Percentiles rank a stretch among this genome's conserved stretches.
phyloP scores from a whole-genome alignment of 2,797 vertebrate genomes.

The Hoplostethus mediterraneus region DNA sequence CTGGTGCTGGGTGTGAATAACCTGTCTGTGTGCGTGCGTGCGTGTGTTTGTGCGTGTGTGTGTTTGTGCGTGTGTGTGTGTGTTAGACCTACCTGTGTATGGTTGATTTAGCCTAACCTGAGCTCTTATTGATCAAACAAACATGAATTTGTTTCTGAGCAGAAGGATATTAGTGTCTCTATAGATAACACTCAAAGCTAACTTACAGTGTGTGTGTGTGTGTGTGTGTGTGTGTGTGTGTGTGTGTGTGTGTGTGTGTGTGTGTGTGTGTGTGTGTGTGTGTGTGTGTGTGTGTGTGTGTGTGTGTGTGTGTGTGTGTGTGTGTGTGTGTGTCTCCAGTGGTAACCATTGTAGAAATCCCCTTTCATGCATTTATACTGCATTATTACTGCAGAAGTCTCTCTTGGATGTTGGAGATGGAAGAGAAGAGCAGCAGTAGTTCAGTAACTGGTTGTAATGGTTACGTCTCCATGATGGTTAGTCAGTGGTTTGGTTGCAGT shows the following conservation, averaged over 20 bases:
- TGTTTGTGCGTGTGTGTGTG: not conserved
- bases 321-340: not conserved
- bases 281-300: not conserved
- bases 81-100: not conserved
- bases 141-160: not conserved
- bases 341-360: too few relatives aligned
- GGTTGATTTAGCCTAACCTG: not conserved
- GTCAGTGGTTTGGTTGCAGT: not conserved
- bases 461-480: not conserved
- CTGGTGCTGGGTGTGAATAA: too few relatives aligned
- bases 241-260: not conserved
- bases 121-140: not conserved
- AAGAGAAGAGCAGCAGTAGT: not conserved
- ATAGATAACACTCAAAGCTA: not conserved
- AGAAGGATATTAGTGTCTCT: not conserved
- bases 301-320: constrained; percentile 4
- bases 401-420: too few relatives aligned
- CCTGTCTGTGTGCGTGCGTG: too few relatives aligned
- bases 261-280: not conserved
- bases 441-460: too few relatives aligned
- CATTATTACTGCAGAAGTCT: too few relatives aligned
- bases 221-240: constrained; percentile 4
- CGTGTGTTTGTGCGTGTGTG: too few relatives aligned
- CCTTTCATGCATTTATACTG: too few relatives aligned
- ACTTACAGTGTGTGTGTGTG: too few relatives aligned